These are phyloP conservation scores for Furcifer pardalis DNA, from an alignment of 2,797 vertebrate species.

Conservation along the genomic window DNA sequence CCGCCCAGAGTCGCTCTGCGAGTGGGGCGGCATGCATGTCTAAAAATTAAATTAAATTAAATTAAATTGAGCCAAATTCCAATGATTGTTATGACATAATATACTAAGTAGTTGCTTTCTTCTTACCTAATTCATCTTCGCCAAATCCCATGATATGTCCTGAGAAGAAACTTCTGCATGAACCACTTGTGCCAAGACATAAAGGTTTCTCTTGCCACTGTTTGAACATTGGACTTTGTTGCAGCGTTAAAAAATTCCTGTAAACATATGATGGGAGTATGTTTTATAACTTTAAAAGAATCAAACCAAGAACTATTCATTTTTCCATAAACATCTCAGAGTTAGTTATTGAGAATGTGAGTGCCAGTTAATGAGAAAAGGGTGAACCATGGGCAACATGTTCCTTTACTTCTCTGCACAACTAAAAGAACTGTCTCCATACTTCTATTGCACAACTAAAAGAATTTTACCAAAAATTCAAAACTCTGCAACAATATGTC, in stretches of 20 bases:
- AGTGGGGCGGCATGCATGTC: no score
- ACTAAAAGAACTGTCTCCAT: no score
- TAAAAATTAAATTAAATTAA: no score
- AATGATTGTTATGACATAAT: background rate
- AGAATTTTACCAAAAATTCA: no score
- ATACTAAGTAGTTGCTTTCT: conserved; percentile 11
- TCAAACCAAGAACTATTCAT: background rate
- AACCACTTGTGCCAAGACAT: conserved; percentile 87
- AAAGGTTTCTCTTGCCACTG: conserved; percentile 95
- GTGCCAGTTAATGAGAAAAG: no score
- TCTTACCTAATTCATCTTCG: conserved; percentile 94
- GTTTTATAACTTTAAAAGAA: conserved; percentile 2
- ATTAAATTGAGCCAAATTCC: background rate
- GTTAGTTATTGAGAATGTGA: no score
- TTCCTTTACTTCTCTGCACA: no score
- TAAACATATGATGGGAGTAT: conserved; percentile 66
- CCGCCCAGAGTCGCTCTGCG: no score
- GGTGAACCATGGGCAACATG: no score
- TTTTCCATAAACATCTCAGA: no score
- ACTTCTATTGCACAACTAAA: no score
- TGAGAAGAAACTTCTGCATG: conserved; percentile 87
- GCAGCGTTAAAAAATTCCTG: conserved; percentile 95
- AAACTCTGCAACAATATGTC: no score
- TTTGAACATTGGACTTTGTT: conserved; percentile 83
- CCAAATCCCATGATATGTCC: conserved; percentile 96